phyloP scores from a whole-genome alignment of 2,113 vertebrate species.

The Rynchops niger region DNA sequence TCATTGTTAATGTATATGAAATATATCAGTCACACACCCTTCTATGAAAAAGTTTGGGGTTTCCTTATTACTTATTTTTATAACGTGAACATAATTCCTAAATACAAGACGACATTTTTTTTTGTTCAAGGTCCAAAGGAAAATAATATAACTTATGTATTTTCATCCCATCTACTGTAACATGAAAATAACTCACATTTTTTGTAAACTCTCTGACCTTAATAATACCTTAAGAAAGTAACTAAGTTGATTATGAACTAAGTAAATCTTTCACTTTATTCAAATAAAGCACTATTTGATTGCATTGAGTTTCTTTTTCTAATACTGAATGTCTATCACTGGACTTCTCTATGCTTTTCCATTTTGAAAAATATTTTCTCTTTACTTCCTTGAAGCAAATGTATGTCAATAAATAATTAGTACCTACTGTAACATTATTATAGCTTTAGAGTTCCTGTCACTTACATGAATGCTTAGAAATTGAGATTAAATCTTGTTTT shows the following conservation, averaged over 20 bases:
- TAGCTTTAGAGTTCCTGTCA: neutral
- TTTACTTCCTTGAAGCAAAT: neutral
- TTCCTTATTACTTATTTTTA: neutral
- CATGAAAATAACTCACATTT: neutral
- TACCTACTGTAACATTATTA: neutral
- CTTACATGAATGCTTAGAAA: neutral
- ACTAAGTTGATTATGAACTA: neutral
- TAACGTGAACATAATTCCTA: neutral
- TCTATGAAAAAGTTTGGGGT: fast-evolving
- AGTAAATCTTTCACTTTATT: neutral
- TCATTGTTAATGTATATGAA: neutral
- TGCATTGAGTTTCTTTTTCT: neutral
- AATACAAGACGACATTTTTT: neutral
- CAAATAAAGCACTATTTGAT: neutral
- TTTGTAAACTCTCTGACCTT: neutral
- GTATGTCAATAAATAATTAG: neutral
- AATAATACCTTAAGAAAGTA: neutral
- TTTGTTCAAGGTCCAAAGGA: neutral
- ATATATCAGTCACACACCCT: fast-evolving
- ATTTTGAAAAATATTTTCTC: neutral
- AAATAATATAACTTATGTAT: neutral
- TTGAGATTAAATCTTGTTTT: neutral
- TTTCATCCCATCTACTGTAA: neutral
- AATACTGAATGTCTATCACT: neutral
- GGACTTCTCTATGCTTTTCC: neutral